These are phyloP conservation scores for Rhinichthys klamathensis DNA, from an alignment of 2,113 vertebrate genomes.

Conservation along the genomic window DNA sequence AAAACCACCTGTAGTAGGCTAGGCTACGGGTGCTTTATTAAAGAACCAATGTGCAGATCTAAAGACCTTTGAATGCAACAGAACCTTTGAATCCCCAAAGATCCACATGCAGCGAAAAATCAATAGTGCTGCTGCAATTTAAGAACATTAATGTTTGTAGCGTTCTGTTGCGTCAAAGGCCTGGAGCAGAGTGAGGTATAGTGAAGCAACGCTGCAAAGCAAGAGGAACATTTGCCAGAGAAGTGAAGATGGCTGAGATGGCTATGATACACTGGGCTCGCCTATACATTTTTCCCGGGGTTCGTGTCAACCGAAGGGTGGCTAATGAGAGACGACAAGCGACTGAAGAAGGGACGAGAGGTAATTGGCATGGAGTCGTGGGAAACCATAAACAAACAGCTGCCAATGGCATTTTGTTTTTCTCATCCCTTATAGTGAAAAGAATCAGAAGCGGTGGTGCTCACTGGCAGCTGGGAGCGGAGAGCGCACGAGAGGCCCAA, in stretches of 20 bases:
- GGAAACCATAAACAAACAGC: conserved; percentile 84
- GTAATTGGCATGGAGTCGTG: conserved; percentile 80
- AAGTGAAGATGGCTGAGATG: conserved; percentile 19
- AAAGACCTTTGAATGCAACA: neutral
- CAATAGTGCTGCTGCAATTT: neutral
- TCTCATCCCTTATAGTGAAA: conserved; percentile 69
- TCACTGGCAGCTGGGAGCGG: conserved; percentile 73
- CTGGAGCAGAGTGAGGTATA: neutral
- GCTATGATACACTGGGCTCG: conserved; percentile 35
- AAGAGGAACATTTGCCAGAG: neutral
- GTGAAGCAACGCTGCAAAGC: neutral
- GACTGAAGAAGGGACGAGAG: conserved; percentile 73
- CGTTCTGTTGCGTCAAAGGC: neutral
- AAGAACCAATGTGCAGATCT: neutral
- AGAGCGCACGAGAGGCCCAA: conserved; percentile 61
- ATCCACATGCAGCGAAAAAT: neutral
- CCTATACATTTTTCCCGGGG: conserved; percentile 37
- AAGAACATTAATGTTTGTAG: neutral
- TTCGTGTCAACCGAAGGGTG: conserved; percentile 70
- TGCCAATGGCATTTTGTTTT: conserved; percentile 75
- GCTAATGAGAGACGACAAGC: conserved; percentile 79
- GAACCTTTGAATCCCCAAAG: neutral
- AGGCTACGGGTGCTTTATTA: neutral
- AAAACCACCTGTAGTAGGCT: neutral
- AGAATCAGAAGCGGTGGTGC: conserved; percentile 67